phyloP scores from a whole-genome alignment of 2,797 vertebrate genomes.

The Clarias laeviceps region DNA sequence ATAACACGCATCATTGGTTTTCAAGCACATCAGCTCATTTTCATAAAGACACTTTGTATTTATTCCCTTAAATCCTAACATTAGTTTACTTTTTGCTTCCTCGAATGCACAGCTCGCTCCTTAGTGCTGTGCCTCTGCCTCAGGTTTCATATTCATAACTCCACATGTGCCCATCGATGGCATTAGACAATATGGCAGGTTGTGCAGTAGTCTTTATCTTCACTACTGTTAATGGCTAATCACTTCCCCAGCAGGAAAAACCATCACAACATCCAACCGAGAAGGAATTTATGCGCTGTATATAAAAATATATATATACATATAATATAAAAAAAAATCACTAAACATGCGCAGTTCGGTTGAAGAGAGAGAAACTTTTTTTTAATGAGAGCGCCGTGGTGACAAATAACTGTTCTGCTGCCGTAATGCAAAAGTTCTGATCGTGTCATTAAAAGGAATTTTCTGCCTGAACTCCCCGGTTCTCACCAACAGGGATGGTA shows the following conservation, averaged over 20 bases:
- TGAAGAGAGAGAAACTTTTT: constrained; percentile 67
- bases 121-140: neutral
- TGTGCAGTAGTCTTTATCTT: constrained; percentile 38
- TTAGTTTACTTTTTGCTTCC: neutral
- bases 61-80: neutral
- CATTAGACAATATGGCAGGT: constrained; percentile 43
- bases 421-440: constrained; percentile 71
- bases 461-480: constrained; percentile 77
- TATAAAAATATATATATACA: constrained; percentile 9
- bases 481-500: constrained; percentile 78
- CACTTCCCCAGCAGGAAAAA: constrained; percentile 44
- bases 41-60: neutral
- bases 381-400: constrained; percentile 75
- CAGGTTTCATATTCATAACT: constrained; percentile 22
- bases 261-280: constrained; percentile 34
- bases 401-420: constrained; percentile 66
- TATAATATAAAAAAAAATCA: constrained; percentile 1
- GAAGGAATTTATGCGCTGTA: constrained; percentile 43
- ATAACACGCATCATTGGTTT: neutral
- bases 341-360: constrained; percentile 58
- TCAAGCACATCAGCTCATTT: neutral
- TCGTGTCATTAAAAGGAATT: constrained; percentile 75
- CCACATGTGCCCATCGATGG: neutral
- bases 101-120: neutral
- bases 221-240: constrained; percentile 46